A percentile compares a stretch with the other conserved stretches of the same genome.
Evolutionary conservation across 2,888 invertebrate genomes (phyloP).

Genomic region (Brenthis hecate): DNA sequence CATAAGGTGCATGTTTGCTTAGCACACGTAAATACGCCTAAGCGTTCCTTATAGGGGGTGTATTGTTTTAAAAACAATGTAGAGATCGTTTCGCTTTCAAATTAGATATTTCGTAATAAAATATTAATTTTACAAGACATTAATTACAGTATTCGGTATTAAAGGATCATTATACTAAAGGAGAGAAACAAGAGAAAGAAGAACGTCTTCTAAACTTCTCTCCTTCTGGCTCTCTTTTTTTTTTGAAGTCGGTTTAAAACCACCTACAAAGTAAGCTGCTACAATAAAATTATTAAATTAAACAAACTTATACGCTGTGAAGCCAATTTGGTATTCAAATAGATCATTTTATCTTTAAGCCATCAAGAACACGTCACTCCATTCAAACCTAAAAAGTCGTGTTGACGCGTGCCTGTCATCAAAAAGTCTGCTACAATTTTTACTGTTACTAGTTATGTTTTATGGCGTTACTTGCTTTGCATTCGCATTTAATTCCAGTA

Average conservation of each 20-base stretch:
- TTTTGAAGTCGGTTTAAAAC: too few relatives aligned
- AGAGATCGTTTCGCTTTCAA: conserved; percentile 34
- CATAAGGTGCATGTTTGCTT: conserved; percentile 10
- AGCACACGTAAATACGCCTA: conserved; percentile 13
- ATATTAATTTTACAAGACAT: too few relatives aligned
- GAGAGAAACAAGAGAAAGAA: too few relatives aligned
- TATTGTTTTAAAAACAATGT: conserved; percentile 39
- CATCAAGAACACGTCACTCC: conserved; percentile 33
- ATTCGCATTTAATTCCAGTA: too few relatives aligned
- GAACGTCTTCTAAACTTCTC: too few relatives aligned
- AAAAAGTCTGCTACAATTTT: not conserved
- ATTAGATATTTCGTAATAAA: conserved; percentile 20
- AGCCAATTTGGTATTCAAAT: conserved; percentile 16
- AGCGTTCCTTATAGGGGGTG: conserved; percentile 34
- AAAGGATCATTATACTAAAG: too few relatives aligned
- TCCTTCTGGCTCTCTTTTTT: too few relatives aligned
- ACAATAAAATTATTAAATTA: not conserved
- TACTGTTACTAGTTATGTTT: not conserved
- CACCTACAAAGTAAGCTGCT: too few relatives aligned
- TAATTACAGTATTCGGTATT: too few relatives aligned
- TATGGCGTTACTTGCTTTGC: too few relatives aligned
- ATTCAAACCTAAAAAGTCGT: conserved; percentile 29
- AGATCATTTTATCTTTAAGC: conserved; percentile 1
- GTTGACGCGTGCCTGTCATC: conserved; percentile 24
- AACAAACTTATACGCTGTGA: not conserved